phyloP scores from a whole-genome alignment of 1,140 invertebrate genomes.

The Drosophila chauvacae region DNA sequence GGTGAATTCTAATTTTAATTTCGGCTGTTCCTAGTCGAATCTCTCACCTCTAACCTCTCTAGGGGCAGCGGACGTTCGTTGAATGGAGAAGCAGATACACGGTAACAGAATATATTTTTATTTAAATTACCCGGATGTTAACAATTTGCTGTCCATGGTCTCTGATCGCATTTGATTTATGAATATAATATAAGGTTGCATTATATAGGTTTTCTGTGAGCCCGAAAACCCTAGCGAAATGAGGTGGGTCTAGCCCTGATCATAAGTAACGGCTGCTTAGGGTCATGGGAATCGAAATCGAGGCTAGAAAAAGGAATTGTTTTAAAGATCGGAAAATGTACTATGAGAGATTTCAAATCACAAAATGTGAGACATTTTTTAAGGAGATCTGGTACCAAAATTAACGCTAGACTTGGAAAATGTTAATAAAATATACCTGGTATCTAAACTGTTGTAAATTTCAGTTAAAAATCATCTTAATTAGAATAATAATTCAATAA shows the following conservation, averaged over 20 bases:
- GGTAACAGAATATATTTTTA: slow-evolving; percentile 52
- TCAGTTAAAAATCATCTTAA: no score
- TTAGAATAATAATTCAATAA: no score
- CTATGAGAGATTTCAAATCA: no score
- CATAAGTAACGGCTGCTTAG: slow-evolving; percentile 24
- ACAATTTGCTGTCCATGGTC: slow-evolving; percentile 71
- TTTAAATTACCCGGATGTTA: slow-evolving; percentile 80
- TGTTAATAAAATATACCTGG: no score
- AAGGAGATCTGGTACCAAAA: background rate
- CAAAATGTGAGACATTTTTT: background rate
- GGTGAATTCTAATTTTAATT: slow-evolving; percentile 70
- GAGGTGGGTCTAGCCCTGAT: slow-evolving; percentile 12
- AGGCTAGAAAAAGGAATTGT: background rate
- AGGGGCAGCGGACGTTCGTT: slow-evolving; percentile 31
- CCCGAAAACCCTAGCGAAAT: slow-evolving; percentile 10
- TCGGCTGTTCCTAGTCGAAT: slow-evolving; percentile 16
- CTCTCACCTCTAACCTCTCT: slow-evolving; percentile 13
- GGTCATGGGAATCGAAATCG: slow-evolving; percentile 12
- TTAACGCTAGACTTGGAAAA: background rate
- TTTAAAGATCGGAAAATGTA: background rate
- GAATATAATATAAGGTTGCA: slow-evolving; percentile 43
- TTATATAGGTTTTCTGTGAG: background rate
- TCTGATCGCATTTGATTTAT: slow-evolving; percentile 73
- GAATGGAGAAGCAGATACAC: slow-evolving; percentile 54
- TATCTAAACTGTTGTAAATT: no score